A percentile compares a stretch with the other conserved stretches of the same genome.
phyloP scores from a whole-genome alignment of 1,140 invertebrate species.

The Cotesia typhae region DNA sequence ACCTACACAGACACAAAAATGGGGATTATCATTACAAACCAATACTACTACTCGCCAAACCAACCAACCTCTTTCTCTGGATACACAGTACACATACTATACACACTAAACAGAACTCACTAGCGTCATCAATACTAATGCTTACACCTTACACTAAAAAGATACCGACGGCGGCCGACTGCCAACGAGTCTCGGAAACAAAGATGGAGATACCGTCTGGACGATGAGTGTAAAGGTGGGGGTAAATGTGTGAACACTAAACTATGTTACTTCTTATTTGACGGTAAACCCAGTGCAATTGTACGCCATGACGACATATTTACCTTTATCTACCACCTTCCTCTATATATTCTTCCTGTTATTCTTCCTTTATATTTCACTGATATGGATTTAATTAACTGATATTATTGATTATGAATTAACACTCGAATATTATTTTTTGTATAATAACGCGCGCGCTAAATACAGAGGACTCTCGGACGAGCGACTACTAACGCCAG shows the following conservation, averaged over 20 bases:
- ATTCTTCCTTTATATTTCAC: too few species aligned
- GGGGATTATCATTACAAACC: background rate
- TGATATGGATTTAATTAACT: background rate
- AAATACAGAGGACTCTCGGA: slow-evolving; percentile 34
- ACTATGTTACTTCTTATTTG: slow-evolving; percentile 32
- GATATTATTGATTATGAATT: background rate
- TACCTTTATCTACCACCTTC: too few species aligned
- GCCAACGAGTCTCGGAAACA: background rate
- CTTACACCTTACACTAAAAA: background rate
- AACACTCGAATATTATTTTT: slow-evolving; percentile 29
- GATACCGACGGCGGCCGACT: background rate
- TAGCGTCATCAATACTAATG: background rate
- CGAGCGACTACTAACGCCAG: slow-evolving; percentile 29
- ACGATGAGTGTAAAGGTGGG: background rate
- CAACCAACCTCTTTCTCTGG: background rate
- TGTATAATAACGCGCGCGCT: slow-evolving; percentile 19
- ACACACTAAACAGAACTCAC: background rate
- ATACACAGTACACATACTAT: background rate
- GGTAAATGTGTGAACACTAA: slow-evolving; percentile 35
- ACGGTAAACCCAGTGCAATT: background rate
- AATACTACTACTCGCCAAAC: background rate
- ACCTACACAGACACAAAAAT: background rate
- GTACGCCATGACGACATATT: background rate
- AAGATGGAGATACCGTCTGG: too few species aligned
- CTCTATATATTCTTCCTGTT: background rate